Evolutionary conservation across 1,140 invertebrate species (phyloP).

Genomic region (Anadara kagoshimensis): DNA sequence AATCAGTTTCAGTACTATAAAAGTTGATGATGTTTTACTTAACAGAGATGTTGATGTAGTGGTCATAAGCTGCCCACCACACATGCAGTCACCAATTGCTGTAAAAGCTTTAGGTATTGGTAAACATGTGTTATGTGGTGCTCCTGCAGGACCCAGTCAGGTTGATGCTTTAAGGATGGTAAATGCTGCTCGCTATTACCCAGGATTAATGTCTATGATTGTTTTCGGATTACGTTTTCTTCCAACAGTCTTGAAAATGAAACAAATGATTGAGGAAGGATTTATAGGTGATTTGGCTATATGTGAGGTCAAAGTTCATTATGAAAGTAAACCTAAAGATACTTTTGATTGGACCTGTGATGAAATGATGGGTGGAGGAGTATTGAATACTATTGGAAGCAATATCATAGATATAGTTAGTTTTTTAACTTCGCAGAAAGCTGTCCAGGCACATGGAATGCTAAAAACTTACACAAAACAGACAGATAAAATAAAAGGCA

Average conservation of each 20-base stretch:
- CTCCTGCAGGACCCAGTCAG: constrained; percentile 90
- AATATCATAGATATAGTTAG: constrained; percentile 94
- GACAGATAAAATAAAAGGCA: constrained; percentile 90
- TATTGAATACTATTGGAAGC: constrained; percentile 93
- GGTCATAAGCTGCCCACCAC: constrained; percentile 94
- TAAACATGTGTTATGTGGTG: constrained; percentile 97
- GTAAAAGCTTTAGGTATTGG: constrained; percentile 95
- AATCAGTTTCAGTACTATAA: constrained; percentile 93
- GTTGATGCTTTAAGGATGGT: constrained; percentile 95
- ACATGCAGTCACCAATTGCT: constrained; percentile 95
- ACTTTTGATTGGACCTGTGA: constrained; percentile 95
- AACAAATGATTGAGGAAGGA: constrained; percentile 84
- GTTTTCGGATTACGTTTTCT: constrained; percentile 94
- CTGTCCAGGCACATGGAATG: constrained; percentile 90
- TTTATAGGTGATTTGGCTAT: constrained; percentile 85
- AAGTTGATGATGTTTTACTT: constrained; percentile 93
- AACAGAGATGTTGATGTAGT: constrained; percentile 95
- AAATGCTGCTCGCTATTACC: constrained; percentile 89
- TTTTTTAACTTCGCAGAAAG: constrained; percentile 88
- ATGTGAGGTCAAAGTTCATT: constrained; percentile 89
- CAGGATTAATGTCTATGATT: constrained; percentile 92
- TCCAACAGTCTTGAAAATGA: constrained; percentile 88
- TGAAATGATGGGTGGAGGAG: constrained; percentile 96
- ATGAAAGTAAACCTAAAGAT: constrained; percentile 85
- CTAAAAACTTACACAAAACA: constrained; percentile 92